phyloP scores from a whole-genome alignment of 2,888 invertebrate genomes.

The Rhamphomyia laevipes region DNA sequence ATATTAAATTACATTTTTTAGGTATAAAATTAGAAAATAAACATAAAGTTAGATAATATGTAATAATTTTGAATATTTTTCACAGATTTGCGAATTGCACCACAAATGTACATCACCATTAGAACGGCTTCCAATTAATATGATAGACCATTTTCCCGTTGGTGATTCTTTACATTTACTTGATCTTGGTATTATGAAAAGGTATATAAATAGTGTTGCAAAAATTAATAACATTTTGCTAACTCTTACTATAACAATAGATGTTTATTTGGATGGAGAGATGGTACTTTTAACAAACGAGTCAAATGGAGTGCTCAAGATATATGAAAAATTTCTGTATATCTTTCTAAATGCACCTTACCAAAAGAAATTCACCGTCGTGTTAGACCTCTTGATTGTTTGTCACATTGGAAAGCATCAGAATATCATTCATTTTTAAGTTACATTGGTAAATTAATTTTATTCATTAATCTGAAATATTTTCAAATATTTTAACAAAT shows the following conservation, averaged over 20 bases:
- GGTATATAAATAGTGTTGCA: background rate
- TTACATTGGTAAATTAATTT: slow-evolving; percentile 6
- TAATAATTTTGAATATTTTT: no score
- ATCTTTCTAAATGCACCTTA: background rate
- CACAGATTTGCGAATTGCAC: background rate
- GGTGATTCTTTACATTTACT: slow-evolving; percentile 17
- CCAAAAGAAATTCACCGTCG: slow-evolving; percentile 12
- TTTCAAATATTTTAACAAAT: no score
- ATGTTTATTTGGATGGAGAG: background rate
- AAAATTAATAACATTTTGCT: background rate
- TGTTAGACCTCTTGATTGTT: slow-evolving; percentile 14
- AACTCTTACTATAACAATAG: background rate
- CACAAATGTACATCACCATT: background rate
- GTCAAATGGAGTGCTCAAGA: background rate
- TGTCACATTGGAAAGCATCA: slow-evolving; percentile 17
- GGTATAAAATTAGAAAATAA: no score
- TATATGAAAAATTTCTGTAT: background rate
- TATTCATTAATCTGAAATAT: no score
- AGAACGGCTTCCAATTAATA: slow-evolving; percentile 15
- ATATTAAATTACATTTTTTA: no score
- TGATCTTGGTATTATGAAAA: slow-evolving; percentile 13
- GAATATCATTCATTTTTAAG: slow-evolving; percentile 17
- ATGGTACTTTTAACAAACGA: background rate
- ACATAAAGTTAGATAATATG: no score
- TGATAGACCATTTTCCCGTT: slow-evolving; percentile 17